Base-by-base conservation (phyloP, 2,797 vertebrate genomes). In the Tapera naevia region DNA sequence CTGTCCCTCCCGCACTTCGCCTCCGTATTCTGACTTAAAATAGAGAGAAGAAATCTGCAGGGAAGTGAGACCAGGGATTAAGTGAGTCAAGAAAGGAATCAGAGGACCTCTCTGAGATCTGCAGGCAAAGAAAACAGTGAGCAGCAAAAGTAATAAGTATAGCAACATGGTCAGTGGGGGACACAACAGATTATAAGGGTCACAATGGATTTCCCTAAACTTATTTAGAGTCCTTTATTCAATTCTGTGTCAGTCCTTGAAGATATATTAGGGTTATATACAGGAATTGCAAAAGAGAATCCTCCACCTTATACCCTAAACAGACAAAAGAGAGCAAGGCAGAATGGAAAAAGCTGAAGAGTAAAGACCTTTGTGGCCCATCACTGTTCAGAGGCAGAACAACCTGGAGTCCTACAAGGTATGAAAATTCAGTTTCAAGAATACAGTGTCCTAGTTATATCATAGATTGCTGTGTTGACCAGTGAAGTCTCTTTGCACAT, bases 1-100 rank as follows among this genome's bases (percentile, higher is more conserved):
- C 94, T 93, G 90, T 96, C 93, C 97, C 90, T 96, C 74, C 51
- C 58, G 86, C 94, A 33, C 28, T 70, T 93, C 2, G 3, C 45
- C 58, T 91, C 27, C 58, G 53, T 94, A 81, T 41, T 50, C 67
- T 94, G 88, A 93, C 97, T 97, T 96, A 97, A 97, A 97, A 97
- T 97, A 97, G 94, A 96, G 78, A 84, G 91, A 91, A 92, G 83
- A 89, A 96, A 96, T 88, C 82, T 94, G 88, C 50, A 56, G 60
- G 91, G 92, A 93, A 94, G 92, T 67, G 88, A 93, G 87, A 92
- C 66, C 50, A 88, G 60, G 82, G 76, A 86, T 95, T 96, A 97
- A 97, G 92, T 90, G 85, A 96, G 91, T 95, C 91, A 96, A 95
- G 93, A 96, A 93, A 80, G 61, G 69, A 92, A 78, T 79, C 78